Evolutionary conservation across 1,140 invertebrate genomes (phyloP).

Genomic region (Palaemon carinicauda): DNA sequence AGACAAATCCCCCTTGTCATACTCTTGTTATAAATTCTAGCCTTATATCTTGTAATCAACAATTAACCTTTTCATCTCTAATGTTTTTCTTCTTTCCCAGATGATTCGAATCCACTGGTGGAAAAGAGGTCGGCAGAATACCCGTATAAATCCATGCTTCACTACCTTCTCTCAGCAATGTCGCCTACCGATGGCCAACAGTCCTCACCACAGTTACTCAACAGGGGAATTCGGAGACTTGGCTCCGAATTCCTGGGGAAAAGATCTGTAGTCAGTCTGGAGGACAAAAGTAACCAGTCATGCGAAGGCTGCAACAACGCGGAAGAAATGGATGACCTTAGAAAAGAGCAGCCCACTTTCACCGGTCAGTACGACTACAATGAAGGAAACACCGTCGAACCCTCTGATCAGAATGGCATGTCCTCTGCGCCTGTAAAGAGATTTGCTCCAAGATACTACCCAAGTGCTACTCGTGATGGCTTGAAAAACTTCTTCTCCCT

Average conservation of each 20-base stretch:
- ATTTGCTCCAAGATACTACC: background rate
- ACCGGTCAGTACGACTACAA: constrained; percentile 33
- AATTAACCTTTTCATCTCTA: background rate
- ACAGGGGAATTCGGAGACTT: constrained; percentile 34
- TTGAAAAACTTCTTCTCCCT: constrained; percentile 23
- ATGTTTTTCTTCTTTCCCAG: background rate
- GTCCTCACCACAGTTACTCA: constrained; percentile 11
- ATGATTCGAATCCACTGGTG: background rate
- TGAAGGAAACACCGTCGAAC: background rate
- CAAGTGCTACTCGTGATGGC: background rate
- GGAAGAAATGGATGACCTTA: background rate
- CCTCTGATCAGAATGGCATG: background rate
- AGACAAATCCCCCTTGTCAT: too few relatives aligned
- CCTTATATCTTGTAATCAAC: background rate
- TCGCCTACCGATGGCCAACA: background rate
- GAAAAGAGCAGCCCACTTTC: constrained; percentile 31
- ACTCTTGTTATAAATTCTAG: background rate
- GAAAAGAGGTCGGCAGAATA: constrained; percentile 12
- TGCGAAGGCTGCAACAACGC: background rate
- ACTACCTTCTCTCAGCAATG: constrained; percentile 39
- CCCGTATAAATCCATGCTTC: constrained; percentile 7
- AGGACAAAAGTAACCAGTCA: background rate
- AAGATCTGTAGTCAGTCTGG: background rate
- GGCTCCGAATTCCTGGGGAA: constrained; percentile 46
- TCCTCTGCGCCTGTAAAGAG: background rate